These are phyloP conservation scores for Eubucco bourcierii DNA, from an alignment of 2,113 vertebrate species.

Conservation along the genomic window DNA sequence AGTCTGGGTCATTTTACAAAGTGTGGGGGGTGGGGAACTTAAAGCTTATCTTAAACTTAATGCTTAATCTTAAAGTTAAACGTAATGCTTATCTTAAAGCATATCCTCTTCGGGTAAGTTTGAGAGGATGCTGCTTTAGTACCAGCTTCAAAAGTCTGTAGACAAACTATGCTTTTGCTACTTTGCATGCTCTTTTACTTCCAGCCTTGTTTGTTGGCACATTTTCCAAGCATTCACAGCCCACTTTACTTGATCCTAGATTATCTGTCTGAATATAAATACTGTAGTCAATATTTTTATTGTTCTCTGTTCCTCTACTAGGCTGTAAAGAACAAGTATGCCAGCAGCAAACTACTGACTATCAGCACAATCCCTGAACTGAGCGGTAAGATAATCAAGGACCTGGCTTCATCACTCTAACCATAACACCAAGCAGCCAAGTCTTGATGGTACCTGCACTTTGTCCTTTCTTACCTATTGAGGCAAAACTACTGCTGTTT, in stretches of 20 bases:
- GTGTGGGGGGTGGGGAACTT: too few relatives aligned
- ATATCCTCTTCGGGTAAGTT: not conserved
- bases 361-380: slow-evolving; percentile 88
- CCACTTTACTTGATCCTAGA: accelerated
- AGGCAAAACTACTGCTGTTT: slow-evolving; percentile 23
- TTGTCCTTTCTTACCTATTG: not conserved
- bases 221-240: not conserved
- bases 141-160: not conserved
- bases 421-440: not conserved
- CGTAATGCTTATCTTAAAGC: too few relatives aligned
- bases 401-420: slow-evolving; percentile 78
- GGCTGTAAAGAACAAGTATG: slow-evolving; percentile 90
- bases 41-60: too few relatives aligned
- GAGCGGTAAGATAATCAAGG: slow-evolving; percentile 66
- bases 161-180: not conserved
- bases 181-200: not conserved
- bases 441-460: not conserved
- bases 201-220: not conserved
- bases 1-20: too few relatives aligned
- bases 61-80: too few relatives aligned
- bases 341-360: slow-evolving; percentile 83
- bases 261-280: not conserved
- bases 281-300: accelerated
- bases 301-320: slow-evolving; percentile 13
- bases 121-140: not conserved